phyloP scores from a whole-genome alignment of 2,797 vertebrate species.

The Siniperca scherzeri region DNA sequence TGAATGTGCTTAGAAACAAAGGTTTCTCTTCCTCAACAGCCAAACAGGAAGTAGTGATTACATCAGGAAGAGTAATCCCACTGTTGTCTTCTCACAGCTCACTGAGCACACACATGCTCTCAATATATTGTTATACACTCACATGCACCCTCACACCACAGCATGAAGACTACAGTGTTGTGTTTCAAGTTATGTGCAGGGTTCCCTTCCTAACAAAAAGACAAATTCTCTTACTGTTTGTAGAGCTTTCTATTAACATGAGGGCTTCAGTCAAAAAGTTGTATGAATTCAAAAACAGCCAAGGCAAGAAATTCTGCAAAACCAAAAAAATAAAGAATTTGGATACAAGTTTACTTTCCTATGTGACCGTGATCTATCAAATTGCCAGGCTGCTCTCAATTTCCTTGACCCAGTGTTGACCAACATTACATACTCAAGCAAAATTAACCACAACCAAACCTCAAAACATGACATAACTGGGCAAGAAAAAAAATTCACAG shows the following conservation, averaged over 20 bases:
- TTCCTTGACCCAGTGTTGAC: slow-evolving; percentile 27
- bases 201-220: not conserved
- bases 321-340: not conserved
- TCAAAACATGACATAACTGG: slow-evolving; percentile 24
- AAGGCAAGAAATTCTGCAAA: not conserved
- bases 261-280: not conserved
- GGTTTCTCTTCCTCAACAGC: slow-evolving; percentile 39
- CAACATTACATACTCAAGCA: slow-evolving; percentile 11
- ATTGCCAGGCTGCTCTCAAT: not conserved
- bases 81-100: slow-evolving; percentile 64
- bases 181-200: not conserved
- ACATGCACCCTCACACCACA: slow-evolving; percentile 16
- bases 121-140: slow-evolving; percentile 13
- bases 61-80: slow-evolving; percentile 68
- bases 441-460: not conserved
- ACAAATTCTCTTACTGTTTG: not conserved
- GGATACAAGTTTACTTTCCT: not conserved
- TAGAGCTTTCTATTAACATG: not conserved
- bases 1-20: slow-evolving; percentile 37
- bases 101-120: slow-evolving; percentile 43
- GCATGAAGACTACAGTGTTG: slow-evolving; percentile 20
- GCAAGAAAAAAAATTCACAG: not conserved
- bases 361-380: not conserved
- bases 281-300: not conserved
- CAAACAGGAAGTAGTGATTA: slow-evolving; percentile 70